Conservation (phyloP, 2,113 vertebrate species). For the Nerophis lumbriciformis region DNA sequence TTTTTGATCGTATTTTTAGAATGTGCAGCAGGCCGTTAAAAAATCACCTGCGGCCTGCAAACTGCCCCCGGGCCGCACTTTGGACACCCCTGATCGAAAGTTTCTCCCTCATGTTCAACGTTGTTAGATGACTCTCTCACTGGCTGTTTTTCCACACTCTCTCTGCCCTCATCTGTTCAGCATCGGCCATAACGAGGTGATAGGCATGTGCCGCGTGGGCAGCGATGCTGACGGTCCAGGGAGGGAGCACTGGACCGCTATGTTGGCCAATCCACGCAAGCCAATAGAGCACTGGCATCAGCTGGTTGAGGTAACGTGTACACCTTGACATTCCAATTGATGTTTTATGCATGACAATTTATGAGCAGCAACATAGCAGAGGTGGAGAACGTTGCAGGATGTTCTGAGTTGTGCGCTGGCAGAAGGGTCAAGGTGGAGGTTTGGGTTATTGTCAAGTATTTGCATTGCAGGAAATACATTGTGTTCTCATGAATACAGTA, state of each 20-base stretch:
- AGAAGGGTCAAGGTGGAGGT: too few species aligned
- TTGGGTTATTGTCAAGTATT: too few species aligned
- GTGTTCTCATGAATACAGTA: too few species aligned
- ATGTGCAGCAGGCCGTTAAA: too few species aligned
- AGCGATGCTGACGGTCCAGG: conserved; percentile 82
- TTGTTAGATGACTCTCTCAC: conserved; percentile 40
- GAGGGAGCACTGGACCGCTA: conserved; percentile 88
- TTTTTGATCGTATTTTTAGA: too few species aligned
- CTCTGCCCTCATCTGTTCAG: conserved; percentile 49
- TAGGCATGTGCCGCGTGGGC: conserved; percentile 89
- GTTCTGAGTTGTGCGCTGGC: too few species aligned
- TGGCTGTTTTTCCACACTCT: conserved; percentile 10
- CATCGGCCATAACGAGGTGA: conserved; percentile 92
- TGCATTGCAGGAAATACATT: too few species aligned
- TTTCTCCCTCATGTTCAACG: conserved; percentile 32
- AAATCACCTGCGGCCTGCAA: too few species aligned
- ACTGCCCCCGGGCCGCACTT: too few species aligned
- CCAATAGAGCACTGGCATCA: conserved; percentile 94
- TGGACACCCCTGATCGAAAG: background rate
- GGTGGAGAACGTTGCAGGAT: too few species aligned
- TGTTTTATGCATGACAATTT: too few species aligned
- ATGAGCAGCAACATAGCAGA: too few species aligned
- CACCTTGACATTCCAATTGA: background rate
- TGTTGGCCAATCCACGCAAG: conserved; percentile 89
- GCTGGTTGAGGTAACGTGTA: conserved; percentile 76